These are phyloP conservation scores for Scotopteryx bipunctaria DNA, from an alignment of 2,888 invertebrate species.

Conservation along the genomic window DNA sequence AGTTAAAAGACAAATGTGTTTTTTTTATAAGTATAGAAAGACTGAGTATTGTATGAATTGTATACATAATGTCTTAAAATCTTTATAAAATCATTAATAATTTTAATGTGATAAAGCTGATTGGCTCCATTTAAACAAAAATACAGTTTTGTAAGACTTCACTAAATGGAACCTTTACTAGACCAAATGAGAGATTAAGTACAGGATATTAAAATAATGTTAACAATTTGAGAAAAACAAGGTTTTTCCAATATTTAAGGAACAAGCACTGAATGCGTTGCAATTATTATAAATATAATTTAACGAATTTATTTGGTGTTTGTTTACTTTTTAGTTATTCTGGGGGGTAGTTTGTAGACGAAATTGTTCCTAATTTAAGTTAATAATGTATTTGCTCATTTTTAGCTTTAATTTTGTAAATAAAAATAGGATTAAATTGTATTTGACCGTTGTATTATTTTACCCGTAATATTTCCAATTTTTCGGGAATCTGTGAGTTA, in stretches of 20 bases:
- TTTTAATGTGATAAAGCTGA: conserved; percentile 8
- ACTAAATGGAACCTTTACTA: background rate
- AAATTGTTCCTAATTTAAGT: conserved; percentile 68
- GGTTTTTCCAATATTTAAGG: background rate
- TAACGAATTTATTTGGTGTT: conserved; percentile 21
- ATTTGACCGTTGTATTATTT: conserved; percentile 1
- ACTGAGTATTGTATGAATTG: conserved; percentile 38
- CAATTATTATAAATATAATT: too few relatives aligned
- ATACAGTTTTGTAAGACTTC: background rate
- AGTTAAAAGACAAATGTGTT: conserved; percentile 31
- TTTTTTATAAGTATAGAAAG: conserved; percentile 25
- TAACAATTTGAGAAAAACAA: too few relatives aligned
- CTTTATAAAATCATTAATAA: conserved; percentile 3
- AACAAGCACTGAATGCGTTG: conserved; percentile 5
- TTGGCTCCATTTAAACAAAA: background rate
- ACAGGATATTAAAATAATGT: background rate
- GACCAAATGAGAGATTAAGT: conserved; percentile 4
- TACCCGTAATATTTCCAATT: conserved; percentile 1
- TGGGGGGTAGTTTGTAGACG: conserved; percentile 53
- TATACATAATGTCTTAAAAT: conserved; percentile 18
- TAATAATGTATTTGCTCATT: conserved; percentile 59
- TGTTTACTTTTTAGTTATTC: conserved; percentile 27
- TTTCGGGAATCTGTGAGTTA: background rate
- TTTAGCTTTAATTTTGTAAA: conserved; percentile 47
- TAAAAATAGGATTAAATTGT: conserved; percentile 8